These are phyloP conservation scores for Hemicentrotus pulcherrimus DNA, from an alignment of 35 echinoderm and acorn worm genomes.

Conservation along the genomic window DNA sequence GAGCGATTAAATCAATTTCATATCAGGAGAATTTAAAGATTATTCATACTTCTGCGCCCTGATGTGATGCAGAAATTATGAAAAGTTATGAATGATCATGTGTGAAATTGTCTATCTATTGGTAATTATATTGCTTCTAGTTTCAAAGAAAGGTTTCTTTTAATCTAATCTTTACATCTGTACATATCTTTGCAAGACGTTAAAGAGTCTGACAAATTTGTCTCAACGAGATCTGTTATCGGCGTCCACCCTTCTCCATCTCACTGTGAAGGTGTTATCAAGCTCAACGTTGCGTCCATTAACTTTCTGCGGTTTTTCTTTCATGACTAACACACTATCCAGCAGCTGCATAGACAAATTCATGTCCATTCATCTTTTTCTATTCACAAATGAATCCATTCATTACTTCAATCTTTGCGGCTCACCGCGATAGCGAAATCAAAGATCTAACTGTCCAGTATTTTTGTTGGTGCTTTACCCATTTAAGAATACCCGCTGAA, in stretches of 20 bases:
- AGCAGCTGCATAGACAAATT: background rate
- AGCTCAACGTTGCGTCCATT: background rate
- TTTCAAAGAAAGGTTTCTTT: background rate
- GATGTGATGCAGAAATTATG: no score
- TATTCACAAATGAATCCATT: constrained; percentile 1
- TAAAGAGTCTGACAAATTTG: background rate
- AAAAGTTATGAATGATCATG: background rate
- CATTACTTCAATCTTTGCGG: background rate
- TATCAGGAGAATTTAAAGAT: no score
- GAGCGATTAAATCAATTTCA: no score
- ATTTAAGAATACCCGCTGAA: no score
- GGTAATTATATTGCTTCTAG: background rate
- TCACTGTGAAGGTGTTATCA: background rate
- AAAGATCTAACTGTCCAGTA: background rate
- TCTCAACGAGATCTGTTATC: background rate
- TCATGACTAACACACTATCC: background rate
- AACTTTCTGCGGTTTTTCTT: background rate
- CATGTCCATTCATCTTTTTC: background rate
- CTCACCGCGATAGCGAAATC: background rate
- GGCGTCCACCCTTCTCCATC: background rate
- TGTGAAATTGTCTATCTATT: background rate
- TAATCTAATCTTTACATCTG: background rate
- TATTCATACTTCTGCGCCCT: no score
- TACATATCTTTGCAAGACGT: background rate
- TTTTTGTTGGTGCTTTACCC: no score